phyloP scores from a whole-genome alignment of 2,888 invertebrate genomes.

The Ceraclea dissimilis region DNA sequence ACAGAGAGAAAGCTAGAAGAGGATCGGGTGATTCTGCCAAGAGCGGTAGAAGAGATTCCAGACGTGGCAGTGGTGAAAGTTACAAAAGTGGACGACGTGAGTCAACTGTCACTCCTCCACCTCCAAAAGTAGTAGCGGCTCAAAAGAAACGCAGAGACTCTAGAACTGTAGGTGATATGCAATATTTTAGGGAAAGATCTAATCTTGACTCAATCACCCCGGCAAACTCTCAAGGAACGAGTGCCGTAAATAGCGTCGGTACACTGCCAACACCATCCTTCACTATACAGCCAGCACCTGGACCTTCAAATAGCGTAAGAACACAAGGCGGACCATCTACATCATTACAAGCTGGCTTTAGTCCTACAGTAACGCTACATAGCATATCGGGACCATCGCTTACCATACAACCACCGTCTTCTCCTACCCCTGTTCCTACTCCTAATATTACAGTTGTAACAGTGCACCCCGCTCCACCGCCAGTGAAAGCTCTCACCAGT shows the following conservation, averaged over 20 bases:
- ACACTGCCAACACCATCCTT: slow-evolving; percentile 10
- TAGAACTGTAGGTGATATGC: slow-evolving; percentile 44
- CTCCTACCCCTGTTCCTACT: no score
- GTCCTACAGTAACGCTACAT: slow-evolving; percentile 45
- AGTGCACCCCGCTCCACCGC: slow-evolving; percentile 35
- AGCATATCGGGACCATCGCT: slow-evolving; percentile 59
- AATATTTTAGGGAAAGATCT: slow-evolving; percentile 33
- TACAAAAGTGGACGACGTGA: slow-evolving; percentile 63
- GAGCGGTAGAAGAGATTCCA: slow-evolving; percentile 27
- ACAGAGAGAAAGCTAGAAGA: slow-evolving; percentile 40
- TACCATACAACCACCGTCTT: slow-evolving; percentile 51
- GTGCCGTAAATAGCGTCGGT: not conserved
- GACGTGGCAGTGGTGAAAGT: slow-evolving; percentile 63
- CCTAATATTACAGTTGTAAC: slow-evolving; percentile 45
- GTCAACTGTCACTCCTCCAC: slow-evolving; percentile 51
- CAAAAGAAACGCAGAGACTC: slow-evolving; percentile 55
- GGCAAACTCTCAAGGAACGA: slow-evolving; percentile 2
- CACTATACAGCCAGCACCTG: slow-evolving; percentile 13
- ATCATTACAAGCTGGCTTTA: slow-evolving; percentile 21
- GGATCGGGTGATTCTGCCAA: slow-evolving; percentile 56
- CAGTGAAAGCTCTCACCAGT: slow-evolving; percentile 39
- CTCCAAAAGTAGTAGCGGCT: slow-evolving; percentile 55
- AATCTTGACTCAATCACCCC: slow-evolving; percentile 15
- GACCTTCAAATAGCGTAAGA: slow-evolving; percentile 18
- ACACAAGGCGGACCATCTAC: slow-evolving; percentile 13